These are phyloP conservation scores for Diogma glabrata DNA, from an alignment of 2,888 invertebrate species.

Conservation along the genomic window DNA sequence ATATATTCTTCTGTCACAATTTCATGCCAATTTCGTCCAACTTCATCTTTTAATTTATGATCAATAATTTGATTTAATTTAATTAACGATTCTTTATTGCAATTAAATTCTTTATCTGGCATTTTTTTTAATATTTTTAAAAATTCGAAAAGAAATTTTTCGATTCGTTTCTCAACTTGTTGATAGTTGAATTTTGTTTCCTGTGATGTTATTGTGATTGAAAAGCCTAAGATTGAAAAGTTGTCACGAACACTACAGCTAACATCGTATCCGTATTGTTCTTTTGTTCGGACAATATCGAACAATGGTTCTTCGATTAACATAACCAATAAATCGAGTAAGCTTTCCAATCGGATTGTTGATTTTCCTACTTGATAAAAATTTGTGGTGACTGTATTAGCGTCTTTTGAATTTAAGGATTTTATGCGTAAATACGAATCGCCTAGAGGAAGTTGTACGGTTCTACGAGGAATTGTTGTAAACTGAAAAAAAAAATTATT, in stretches of 20 bases:
- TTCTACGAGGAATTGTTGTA: constrained; percentile 40
- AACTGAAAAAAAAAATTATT: constrained; percentile 16
- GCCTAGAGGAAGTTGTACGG: constrained; percentile 55
- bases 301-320: constrained; percentile 82
- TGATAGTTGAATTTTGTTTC: constrained; percentile 56
- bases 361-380: constrained; percentile 71
- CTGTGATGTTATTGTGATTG: constrained; percentile 68
- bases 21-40: constrained; percentile 67
- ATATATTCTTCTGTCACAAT: constrained; percentile 58
- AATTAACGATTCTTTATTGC: constrained; percentile 53
- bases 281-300: constrained; percentile 71
- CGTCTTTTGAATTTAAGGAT: constrained; percentile 59
- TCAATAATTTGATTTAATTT: constrained; percentile 67
- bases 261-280: constrained; percentile 83
- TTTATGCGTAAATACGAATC: constrained; percentile 51
- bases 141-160: constrained; percentile 55
- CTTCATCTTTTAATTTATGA: constrained; percentile 64
- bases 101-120: constrained; percentile 46
- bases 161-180: constrained; percentile 59
- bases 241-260: constrained; percentile 58
- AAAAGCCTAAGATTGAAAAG: constrained; percentile 67
- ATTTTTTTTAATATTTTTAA: constrained; percentile 45
- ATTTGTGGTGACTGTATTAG: constrained; percentile 72
- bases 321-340: constrained; percentile 68
- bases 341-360: constrained; percentile 46